Base-by-base conservation (phyloP, 1,140 invertebrate genomes). In the Zaprionus tsacasi region DNA sequence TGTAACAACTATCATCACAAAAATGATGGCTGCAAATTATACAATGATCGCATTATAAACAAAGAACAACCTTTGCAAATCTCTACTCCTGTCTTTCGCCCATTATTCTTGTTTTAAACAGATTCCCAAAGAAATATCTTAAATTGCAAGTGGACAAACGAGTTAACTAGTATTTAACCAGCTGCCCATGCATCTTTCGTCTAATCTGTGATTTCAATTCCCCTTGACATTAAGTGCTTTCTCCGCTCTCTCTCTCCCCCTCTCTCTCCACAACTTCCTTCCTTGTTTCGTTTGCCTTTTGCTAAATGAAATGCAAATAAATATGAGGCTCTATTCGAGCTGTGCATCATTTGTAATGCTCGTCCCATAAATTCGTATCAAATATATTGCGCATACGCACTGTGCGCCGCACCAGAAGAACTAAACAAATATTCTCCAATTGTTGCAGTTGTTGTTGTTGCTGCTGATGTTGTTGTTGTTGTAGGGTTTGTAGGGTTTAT, bases 311-410 rank as follows among this genome's bases (percentile, higher is more conserved):
- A 78, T 65, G 71, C 66, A 78, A 78, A 78, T 78, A 75, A 78
- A 78, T 78, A 75, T 15, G 38, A 65, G 60, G 54, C 60, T 75
- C 58, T 66, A 45, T 59, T 56, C 12, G 40, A 69, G 71, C 38
- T 64, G 71, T 57, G 70, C 63, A 73, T 77, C 75, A 64, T 76
- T 70, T 58, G 76, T 76, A 79, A 76, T 79, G 68, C 35, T 36
- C 25, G 66, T 43, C 38, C 59, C 77, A 76, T 79, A 79, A 79
- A 79, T 79, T 71, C 71, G 67, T 30, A 33, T 36, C 68, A 76
- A 79, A 79, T 76, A 76, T 76, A 79, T 79, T 72, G 77, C 77
- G 63, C 73, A 79, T 79, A 79, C 77, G 77, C 73, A 79, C 77
- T 79, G 77, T 79, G 57, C 11, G 17, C 77, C 67, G 35, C 68